Conservation (phyloP, 2,888 invertebrate genomes). For the Pterostichus madidus region DNA sequence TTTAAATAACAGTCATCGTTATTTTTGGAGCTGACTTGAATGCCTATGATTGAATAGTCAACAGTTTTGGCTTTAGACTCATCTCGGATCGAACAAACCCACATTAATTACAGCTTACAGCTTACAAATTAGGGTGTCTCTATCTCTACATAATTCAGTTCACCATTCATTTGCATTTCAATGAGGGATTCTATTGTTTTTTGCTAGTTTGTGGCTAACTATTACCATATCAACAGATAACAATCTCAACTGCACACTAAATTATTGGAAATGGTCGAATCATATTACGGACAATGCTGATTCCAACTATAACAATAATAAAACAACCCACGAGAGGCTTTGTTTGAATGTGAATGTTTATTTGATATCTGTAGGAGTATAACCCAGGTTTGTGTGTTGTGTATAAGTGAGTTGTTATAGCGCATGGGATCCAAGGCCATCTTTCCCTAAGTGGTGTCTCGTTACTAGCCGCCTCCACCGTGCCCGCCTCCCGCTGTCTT, state of each 20-base stretch:
- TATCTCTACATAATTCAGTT: neutral
- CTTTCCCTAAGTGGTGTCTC: slow-evolving; percentile 19
- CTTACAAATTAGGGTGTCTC: slow-evolving; percentile 17
- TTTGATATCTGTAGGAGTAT: neutral
- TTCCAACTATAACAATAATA: neutral
- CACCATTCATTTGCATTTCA: slow-evolving; percentile 20
- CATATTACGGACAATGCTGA: neutral
- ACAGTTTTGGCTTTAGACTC: no score
- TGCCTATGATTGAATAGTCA: neutral
- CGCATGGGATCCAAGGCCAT: slow-evolving; percentile 10
- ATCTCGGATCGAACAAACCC: neutral
- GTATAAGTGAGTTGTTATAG: slow-evolving; percentile 10
- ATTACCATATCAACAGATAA: slow-evolving; percentile 22
- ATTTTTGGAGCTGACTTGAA: neutral
- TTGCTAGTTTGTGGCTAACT: no score
- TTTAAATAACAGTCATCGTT: no score
- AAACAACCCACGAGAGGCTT: neutral
- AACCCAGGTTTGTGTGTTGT: neutral
- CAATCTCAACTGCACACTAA: slow-evolving; percentile 1
- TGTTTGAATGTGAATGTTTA: neutral
- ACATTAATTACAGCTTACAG: slow-evolving; percentile 22
- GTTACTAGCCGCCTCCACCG: neutral
- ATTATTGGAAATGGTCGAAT: neutral
- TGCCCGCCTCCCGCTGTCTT: neutral
- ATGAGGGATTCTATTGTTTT: neutral